Base-by-base conservation (phyloP, 2,797 vertebrate genomes). In the Sebastes hopkinsi region DNA sequence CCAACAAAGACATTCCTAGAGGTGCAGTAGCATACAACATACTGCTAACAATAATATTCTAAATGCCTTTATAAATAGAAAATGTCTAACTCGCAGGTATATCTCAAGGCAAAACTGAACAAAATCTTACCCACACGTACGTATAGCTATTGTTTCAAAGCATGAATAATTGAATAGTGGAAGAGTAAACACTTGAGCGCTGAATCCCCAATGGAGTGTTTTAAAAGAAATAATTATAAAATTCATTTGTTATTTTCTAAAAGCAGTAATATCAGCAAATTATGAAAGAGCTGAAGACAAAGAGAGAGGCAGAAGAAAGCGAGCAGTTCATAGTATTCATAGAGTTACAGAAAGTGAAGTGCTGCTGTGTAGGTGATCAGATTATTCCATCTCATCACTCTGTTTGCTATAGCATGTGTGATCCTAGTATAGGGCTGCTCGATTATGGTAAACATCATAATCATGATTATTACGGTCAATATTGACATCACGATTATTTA, bases 121-220 rank as follows among this genome's bases (percentile, higher is more conserved):
- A 36, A 75, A 81, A 59, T 22, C 23, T 61, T 64, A 67, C 23
- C 29, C 22, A 62, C 61, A 78, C 2, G 8, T 58, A 52, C 8
- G 8, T 67, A 55, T 25, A 81, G 66, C 60, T 68, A 18, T 66
- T 74, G 61, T 86, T 85, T 78, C 64, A 56, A 62, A 59, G 30
- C 30, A 77, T 87, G 52, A 72, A 89, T 86, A 83, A 85, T 84
- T 86, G 20, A 88, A 66, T 12, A 46, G 29, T 27, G 14, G 25
- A 71, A 69, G 80, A 72, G 62, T 78, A 82, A 79, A 84, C 76
- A 61, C 65, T 79, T 81, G 36, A 73, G 25, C 29, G 23, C 27
- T 59, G 32, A 75, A 81, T 78, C 56, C 32, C 25, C 64, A n/a
- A 32, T 30, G 59, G 58, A 50, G 59, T 42, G 38, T 9, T 67